Evolutionary conservation across 1,140 invertebrate genomes (phyloP).

Genomic region (Batillaria attramentaria): DNA sequence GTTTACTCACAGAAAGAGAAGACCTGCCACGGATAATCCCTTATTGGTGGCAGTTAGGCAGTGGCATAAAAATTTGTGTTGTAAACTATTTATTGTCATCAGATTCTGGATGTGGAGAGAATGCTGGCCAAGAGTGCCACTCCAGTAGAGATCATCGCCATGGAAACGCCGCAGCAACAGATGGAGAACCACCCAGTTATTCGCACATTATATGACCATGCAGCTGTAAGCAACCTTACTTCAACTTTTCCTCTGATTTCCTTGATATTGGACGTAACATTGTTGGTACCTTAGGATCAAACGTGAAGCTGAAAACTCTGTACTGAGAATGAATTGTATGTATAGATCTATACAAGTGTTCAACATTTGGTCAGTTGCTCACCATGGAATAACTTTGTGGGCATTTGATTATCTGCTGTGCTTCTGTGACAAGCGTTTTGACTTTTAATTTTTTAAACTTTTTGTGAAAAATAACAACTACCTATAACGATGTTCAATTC

Average conservation of each 20-base stretch:
- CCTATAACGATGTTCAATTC: no score
- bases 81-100: neutral
- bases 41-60: no score
- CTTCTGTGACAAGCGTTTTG: no score
- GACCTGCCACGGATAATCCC: no score
- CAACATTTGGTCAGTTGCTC: no score
- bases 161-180: slow-evolving; percentile 84
- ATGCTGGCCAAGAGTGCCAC: slow-evolving; percentile 90
- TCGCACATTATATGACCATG: slow-evolving; percentile 97
- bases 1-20: no score
- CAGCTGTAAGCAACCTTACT: slow-evolving; percentile 76
- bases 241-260: neutral
- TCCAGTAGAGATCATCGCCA: slow-evolving; percentile 75
- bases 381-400: no score
- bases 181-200: slow-evolving; percentile 97
- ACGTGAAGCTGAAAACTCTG: neutral
- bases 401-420: no score
- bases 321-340: no score
- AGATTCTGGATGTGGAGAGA: slow-evolving; percentile 95
- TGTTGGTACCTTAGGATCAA: neutral
- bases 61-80: slow-evolving; percentile 13
- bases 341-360: no score
- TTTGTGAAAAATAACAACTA: no score
- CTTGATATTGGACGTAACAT: neutral
- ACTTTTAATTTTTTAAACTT: no score